Conservation (phyloP, 2,113 vertebrate species). For the Lates calcarifer region DNA sequence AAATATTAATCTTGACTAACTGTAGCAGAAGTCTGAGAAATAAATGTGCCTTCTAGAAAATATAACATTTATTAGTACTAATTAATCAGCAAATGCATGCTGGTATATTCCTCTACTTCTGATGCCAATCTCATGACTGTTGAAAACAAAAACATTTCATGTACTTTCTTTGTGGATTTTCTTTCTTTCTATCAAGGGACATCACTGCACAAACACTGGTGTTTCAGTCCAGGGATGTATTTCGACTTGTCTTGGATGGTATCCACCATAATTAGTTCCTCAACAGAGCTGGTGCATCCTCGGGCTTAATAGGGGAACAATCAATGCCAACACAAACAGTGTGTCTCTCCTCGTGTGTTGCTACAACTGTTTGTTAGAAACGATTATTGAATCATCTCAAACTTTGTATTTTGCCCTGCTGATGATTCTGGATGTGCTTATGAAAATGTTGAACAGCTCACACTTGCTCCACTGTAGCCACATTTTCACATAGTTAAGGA, state of each 20-base stretch:
- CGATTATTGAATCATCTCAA: slow-evolving; percentile 54
- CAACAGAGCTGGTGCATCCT: slow-evolving; percentile 72
- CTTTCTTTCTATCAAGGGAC: slow-evolving; percentile 54
- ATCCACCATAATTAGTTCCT: slow-evolving; percentile 80
- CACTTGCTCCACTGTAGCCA: slow-evolving; percentile 26
- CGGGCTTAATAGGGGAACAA: slow-evolving; percentile 79
- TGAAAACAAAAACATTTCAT: slow-evolving; percentile 9
- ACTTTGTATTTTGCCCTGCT: slow-evolving; percentile 44
- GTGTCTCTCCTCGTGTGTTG: slow-evolving; percentile 45
- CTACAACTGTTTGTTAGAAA: slow-evolving; percentile 41
- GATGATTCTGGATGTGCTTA: slow-evolving; percentile 12
- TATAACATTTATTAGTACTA: neutral
- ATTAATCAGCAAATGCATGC: slow-evolving; percentile 13
- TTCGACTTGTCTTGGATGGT: slow-evolving; percentile 70
- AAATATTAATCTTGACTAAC: neutral
- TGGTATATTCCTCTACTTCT: neutral
- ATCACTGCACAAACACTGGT: slow-evolving; percentile 59
- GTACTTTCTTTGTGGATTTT: neutral
- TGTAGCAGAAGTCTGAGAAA: neutral
- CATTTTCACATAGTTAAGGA: neutral
- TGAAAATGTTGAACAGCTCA: slow-evolving; percentile 28
- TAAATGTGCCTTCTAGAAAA: neutral
- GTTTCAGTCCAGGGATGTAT: slow-evolving; percentile 66
- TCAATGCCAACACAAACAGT: slow-evolving; percentile 80
- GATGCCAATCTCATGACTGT: neutral